Evolutionary conservation across 2,888 invertebrate species (phyloP).

Genomic region (Autographa gamma): DNA sequence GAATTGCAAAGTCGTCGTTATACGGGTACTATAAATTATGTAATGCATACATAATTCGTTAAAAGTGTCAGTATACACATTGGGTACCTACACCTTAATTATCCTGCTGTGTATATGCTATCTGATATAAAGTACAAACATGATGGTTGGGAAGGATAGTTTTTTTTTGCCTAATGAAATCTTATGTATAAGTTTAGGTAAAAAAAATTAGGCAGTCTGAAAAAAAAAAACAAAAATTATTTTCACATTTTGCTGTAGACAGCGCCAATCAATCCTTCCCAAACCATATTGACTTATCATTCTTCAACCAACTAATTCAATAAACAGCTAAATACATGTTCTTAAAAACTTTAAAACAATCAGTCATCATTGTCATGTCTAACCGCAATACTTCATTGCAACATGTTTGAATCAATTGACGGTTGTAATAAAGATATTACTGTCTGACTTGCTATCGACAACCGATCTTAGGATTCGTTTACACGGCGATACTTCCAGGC

Average conservation of each 20-base stretch:
- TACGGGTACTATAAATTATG: too few relatives aligned
- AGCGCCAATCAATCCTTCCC: not conserved
- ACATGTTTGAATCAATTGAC: slow-evolving; percentile 76
- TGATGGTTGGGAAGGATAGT: too few relatives aligned
- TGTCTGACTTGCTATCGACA: slow-evolving; percentile 59
- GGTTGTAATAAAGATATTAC: slow-evolving; percentile 84
- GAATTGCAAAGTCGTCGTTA: too few relatives aligned
- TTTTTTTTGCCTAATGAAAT: too few relatives aligned
- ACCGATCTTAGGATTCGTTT: not conserved
- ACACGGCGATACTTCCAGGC: not conserved
- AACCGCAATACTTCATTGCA: slow-evolving; percentile 40
- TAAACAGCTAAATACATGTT: not conserved
- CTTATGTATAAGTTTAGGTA: too few relatives aligned
- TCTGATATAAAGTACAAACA: too few relatives aligned
- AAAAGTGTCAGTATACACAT: too few relatives aligned
- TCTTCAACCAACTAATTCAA: not conserved
- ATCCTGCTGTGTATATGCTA: too few relatives aligned
- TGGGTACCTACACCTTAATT: too few relatives aligned
- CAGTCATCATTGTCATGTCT: slow-evolving; percentile 29
- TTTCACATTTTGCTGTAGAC: not conserved
- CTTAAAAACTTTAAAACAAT: slow-evolving; percentile 16
- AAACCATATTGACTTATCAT: not conserved
- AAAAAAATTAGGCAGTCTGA: too few relatives aligned
- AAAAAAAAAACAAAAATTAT: too few relatives aligned
- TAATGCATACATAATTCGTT: too few relatives aligned